These are phyloP conservation scores for Indicator indicator DNA, from an alignment of 2,113 vertebrate genomes.

Conservation along the genomic window DNA sequence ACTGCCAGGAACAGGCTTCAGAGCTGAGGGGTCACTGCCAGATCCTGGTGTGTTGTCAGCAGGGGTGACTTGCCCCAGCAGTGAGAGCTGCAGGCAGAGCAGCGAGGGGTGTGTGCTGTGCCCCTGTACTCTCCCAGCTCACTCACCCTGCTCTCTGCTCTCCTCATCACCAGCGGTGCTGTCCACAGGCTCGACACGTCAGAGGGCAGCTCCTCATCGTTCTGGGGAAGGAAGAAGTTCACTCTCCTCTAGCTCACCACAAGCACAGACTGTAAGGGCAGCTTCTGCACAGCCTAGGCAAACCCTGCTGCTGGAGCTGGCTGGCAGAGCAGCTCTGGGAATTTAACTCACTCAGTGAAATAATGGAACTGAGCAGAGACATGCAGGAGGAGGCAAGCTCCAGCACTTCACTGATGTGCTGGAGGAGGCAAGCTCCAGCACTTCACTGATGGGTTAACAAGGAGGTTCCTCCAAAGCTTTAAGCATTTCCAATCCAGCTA, in stretches of 20 bases:
- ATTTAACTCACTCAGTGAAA: neutral
- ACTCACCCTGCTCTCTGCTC: conserved; percentile 59
- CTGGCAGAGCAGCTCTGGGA: neutral
- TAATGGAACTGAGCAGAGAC: rapidly evolving
- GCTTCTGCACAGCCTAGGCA: neutral
- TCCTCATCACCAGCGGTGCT: conserved; percentile 86
- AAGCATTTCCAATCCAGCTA: neutral
- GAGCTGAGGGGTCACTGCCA: neutral
- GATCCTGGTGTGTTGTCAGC: rapidly evolving
- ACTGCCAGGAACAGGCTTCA: neutral
- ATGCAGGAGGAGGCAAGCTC: rapidly evolving
- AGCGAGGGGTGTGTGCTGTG: neutral
- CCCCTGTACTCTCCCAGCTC: neutral
- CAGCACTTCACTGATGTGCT: neutral
- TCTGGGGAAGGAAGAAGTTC: conserved; percentile 67
- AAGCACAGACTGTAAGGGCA: neutral
- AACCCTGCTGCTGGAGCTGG: neutral
- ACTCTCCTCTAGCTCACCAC: neutral
- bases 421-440: too few species aligned
- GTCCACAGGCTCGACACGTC: conserved; percentile 91
- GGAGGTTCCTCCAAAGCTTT: neutral
- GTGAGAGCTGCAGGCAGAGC: neutral
- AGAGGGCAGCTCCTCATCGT: conserved; percentile 74
- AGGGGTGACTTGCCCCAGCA: neutral
- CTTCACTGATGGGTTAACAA: neutral